These are phyloP conservation scores for Borostomias antarcticus DNA, from an alignment of 2,797 vertebrate genomes.

Conservation along the genomic window DNA sequence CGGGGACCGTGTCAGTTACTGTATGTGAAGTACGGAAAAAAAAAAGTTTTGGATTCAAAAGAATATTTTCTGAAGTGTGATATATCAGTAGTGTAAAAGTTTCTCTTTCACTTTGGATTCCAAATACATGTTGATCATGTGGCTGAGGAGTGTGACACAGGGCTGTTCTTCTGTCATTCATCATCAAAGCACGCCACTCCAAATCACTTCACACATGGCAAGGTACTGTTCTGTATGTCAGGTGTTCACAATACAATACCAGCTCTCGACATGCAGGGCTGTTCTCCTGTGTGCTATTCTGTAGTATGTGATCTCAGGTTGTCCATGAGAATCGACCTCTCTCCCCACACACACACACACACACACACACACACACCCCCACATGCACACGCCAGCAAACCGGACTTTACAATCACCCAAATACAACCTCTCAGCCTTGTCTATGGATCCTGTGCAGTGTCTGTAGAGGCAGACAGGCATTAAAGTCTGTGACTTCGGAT, in stretches of 20 bases:
- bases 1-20: constrained; percentile 13
- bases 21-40: not conserved
- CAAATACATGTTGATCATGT: not conserved
- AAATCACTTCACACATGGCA: not conserved
- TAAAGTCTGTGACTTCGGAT: constrained; percentile 30
- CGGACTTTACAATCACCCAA: too few species aligned
- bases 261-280: not conserved
- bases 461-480: constrained; percentile 55
- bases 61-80: not conserved
- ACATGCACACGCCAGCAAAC: too few species aligned
- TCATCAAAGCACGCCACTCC: not conserved
- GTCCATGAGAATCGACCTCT: too few species aligned
- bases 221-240: too few species aligned
- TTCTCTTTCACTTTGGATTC: not conserved
- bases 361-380: too few species aligned
- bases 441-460: constrained; percentile 20
- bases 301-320: constrained; percentile 24
- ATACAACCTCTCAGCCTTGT: too few species aligned
- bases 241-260: constrained; percentile 25
- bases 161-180: constrained; percentile 13
- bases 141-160: not conserved
- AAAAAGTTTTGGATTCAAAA: constrained; percentile 12
- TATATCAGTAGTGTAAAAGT: not conserved
- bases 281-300: too few species aligned
- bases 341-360: too few species aligned